Percentiles rank a stretch among this genome's conserved stretches.
Evolutionary conservation across 2,888 invertebrate species (phyloP).

Genomic region (Brenthis hecate): DNA sequence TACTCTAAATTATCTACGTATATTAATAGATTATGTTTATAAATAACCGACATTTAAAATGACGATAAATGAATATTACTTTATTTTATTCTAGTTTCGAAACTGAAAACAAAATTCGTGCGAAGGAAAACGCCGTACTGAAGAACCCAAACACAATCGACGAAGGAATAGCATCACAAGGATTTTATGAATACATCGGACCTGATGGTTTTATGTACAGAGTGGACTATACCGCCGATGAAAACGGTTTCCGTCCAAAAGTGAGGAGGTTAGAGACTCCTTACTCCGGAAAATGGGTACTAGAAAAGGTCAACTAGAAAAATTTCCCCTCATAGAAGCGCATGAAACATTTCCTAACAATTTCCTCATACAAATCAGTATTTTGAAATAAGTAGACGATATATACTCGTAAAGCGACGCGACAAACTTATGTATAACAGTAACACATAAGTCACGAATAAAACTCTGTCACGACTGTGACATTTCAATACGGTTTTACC

Average conservation of each 20-base stretch:
- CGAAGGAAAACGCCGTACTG: slow-evolving; percentile 76
- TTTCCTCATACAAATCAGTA: slow-evolving; percentile 67
- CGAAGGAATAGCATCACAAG: slow-evolving; percentile 76
- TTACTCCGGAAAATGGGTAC: slow-evolving; percentile 76
- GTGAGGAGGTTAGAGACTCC: slow-evolving; percentile 74
- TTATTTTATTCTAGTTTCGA: slow-evolving; percentile 66
- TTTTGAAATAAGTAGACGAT: slow-evolving; percentile 62
- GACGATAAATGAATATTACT: slow-evolving; percentile 17
- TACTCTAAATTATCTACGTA: slow-evolving; percentile 6
- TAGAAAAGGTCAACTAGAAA: slow-evolving; percentile 70
- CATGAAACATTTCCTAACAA: slow-evolving; percentile 43
- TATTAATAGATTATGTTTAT: too few species aligned
- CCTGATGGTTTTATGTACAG: slow-evolving; percentile 79
- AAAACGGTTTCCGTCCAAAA: slow-evolving; percentile 77
- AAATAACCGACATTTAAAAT: not conserved
- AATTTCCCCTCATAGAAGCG: slow-evolving; percentile 40
- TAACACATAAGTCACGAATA: slow-evolving; percentile 49
- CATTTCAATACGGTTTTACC: slow-evolving; percentile 53
- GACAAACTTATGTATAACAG: slow-evolving; percentile 12
- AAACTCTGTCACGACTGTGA: slow-evolving; percentile 61
- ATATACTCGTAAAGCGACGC: not conserved
- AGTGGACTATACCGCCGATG: slow-evolving; percentile 79
- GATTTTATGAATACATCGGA: slow-evolving; percentile 80
- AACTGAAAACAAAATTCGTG: slow-evolving; percentile 80
- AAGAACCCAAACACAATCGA: slow-evolving; percentile 76